A percentile compares a stretch with the other conserved stretches of the same genome.
These are phyloP conservation scores for Paratilapia polleni DNA, from an alignment of 2,113 vertebrate genomes.

Conservation along the genomic window DNA sequence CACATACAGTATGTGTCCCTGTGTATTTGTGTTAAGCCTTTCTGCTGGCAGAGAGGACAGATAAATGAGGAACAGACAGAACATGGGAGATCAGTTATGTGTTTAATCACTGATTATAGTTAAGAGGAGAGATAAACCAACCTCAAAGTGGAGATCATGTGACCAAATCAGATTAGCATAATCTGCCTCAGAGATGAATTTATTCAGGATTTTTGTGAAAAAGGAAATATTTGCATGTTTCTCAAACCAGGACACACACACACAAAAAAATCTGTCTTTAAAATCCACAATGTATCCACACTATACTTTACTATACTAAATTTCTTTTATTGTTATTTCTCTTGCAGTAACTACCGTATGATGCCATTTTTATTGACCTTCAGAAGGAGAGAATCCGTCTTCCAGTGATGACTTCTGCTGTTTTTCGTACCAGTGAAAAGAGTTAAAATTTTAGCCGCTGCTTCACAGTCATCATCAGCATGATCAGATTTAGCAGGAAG, in stretches of 20 bases:
- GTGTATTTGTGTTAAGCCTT: constrained; percentile 31
- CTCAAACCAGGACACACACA: not conserved
- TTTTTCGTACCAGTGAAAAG: constrained; percentile 7
- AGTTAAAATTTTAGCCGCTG: not conserved
- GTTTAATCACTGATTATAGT: constrained; percentile 45
- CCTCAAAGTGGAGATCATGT: constrained; percentile 34
- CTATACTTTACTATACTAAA: not conserved
- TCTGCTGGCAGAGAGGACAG: constrained; percentile 14
- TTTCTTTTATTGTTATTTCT: constrained; percentile 25
- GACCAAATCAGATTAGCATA: constrained; percentile 41
- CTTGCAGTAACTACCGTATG: constrained; percentile 45
- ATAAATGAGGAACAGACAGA: constrained; percentile 45
- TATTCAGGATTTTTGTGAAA: constrained; percentile 28
- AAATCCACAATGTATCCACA: not conserved
- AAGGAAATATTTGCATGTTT: not conserved
- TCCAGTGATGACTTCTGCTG: constrained; percentile 4
- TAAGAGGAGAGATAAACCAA: constrained; percentile 35
- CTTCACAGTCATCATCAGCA: not conserved
- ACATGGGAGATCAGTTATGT: constrained; percentile 48
- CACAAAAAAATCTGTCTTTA: not conserved
- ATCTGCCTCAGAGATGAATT: constrained; percentile 37
- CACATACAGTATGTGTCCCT: not conserved
- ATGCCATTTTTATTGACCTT: constrained; percentile 14
- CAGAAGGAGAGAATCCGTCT: constrained; percentile 18
- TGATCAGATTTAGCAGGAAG: constrained; percentile 14